Evolutionary conservation across 1,140 invertebrate species (phyloP).

Genomic region (Drosophila parabipectinata): DNA sequence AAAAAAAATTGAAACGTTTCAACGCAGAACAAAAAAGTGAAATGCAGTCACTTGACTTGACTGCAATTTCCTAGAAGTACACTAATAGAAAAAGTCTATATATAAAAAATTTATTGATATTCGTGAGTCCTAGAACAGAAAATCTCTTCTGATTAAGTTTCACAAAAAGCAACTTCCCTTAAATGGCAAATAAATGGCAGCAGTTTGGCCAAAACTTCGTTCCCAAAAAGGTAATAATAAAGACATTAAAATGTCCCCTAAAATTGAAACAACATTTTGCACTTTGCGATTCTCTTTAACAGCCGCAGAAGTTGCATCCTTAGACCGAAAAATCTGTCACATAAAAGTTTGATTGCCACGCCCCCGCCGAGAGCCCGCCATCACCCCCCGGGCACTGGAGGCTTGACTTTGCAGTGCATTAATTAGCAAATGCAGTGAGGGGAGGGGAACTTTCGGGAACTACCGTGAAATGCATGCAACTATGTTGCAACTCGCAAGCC

Average conservation of each 20-base stretch:
- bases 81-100: slow-evolving; percentile 4
- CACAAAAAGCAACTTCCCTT: no score
- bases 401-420: slow-evolving; percentile 50
- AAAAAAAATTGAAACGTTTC: slow-evolving; percentile 8
- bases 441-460: slow-evolving; percentile 60
- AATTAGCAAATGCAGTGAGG: slow-evolving; percentile 65
- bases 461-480: slow-evolving; percentile 68
- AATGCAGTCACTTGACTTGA: slow-evolving; percentile 75
- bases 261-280: slow-evolving; percentile 37
- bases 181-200: background rate
- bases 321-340: slow-evolving; percentile 39
- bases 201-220: no score
- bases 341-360: slow-evolving; percentile 66
- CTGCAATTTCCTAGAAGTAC: slow-evolving; percentile 49
- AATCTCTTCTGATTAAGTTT: no score
- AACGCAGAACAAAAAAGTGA: slow-evolving; percentile 53
- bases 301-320: slow-evolving; percentile 28
- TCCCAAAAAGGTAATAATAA: background rate
- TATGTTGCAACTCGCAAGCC: slow-evolving; percentile 36
- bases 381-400: no score
- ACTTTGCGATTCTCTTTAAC: slow-evolving; percentile 23
- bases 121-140: background rate
- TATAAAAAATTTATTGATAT: background rate
- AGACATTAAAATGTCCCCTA: background rate
- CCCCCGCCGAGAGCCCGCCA: background rate